phyloP scores from a whole-genome alignment of 2,113 vertebrate species.

The Podarcis cretensis region DNA sequence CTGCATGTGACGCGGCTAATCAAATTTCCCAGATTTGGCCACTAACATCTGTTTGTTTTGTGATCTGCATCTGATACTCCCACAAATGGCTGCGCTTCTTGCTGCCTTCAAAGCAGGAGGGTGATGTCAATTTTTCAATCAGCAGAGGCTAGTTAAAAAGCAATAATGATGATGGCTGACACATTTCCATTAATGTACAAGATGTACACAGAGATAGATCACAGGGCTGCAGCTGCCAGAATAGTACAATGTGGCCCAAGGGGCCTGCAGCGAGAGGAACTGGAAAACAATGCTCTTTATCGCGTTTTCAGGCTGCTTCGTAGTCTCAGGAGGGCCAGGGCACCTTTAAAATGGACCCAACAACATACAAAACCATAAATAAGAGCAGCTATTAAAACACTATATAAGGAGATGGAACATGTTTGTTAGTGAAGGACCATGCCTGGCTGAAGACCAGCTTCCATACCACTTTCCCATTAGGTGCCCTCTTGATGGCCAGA shows the following conservation, averaged over 20 bases:
- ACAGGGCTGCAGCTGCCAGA: background rate
- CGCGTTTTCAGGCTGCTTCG: background rate
- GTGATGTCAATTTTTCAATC: conserved; percentile 15
- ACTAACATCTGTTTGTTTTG: background rate
- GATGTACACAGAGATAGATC: conserved; percentile 37
- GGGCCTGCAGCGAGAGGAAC: background rate
- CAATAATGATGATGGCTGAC: conserved; percentile 1
- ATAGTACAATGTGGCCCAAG: background rate
- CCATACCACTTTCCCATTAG: background rate
- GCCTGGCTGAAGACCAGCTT: background rate
- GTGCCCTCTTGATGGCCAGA: background rate
- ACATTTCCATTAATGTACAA: conserved; percentile 18
- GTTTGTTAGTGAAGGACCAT: background rate
- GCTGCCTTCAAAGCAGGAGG: conserved; percentile 6
- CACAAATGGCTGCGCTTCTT: background rate
- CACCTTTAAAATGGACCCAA: background rate
- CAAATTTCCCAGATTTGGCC: background rate
- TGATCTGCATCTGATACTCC: background rate
- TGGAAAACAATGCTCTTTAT: background rate
- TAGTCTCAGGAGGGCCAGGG: background rate
- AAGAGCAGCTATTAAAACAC: background rate
- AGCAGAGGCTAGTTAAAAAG: conserved; percentile 6
- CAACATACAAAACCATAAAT: background rate
- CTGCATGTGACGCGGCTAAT: background rate
- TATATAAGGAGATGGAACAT: background rate